These are phyloP conservation scores for Aleadryas rufinucha DNA, from an alignment of 2,113 vertebrate genomes.

Conservation along the genomic window DNA sequence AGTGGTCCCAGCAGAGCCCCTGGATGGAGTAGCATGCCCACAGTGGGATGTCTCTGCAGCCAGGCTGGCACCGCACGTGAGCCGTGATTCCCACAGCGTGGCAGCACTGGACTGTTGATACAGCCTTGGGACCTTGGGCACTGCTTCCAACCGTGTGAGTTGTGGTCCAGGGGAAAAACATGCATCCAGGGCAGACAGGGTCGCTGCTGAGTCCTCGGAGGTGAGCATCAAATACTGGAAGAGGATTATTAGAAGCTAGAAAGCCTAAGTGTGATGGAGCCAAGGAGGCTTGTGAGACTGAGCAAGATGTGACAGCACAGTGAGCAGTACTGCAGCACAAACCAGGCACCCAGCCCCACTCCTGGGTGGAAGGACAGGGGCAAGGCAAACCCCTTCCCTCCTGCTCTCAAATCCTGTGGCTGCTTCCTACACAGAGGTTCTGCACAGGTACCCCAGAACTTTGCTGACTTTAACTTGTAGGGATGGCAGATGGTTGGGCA, in stretches of 20 bases:
- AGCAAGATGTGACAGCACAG: neutral
- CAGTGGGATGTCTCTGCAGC: neutral
- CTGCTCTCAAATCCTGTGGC: neutral
- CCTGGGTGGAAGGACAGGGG: fast-evolving
- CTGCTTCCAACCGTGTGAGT: neutral
- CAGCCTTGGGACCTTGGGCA: fast-evolving
- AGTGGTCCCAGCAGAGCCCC: fast-evolving
- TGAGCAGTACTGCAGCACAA: fast-evolving
- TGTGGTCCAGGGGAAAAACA: fast-evolving
- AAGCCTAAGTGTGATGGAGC: neutral
- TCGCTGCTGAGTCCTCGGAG: fast-evolving
- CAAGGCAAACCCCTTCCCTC: neutral
- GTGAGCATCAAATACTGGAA: neutral
- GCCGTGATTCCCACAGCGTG: neutral
- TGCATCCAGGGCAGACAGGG: neutral
- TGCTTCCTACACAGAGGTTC: neutral
- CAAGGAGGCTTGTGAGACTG: fast-evolving
- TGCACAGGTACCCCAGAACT: neutral
- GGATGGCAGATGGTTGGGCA: fast-evolving
- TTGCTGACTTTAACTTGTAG: fast-evolving
- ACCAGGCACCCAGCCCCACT: neutral
- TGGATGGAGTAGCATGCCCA: fast-evolving
- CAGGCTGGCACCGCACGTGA: neutral
- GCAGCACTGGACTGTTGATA: neutral
- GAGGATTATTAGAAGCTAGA: neutral